phyloP scores from a whole-genome alignment of 2,797 vertebrate species.

The Myotis vivesi region DNA sequence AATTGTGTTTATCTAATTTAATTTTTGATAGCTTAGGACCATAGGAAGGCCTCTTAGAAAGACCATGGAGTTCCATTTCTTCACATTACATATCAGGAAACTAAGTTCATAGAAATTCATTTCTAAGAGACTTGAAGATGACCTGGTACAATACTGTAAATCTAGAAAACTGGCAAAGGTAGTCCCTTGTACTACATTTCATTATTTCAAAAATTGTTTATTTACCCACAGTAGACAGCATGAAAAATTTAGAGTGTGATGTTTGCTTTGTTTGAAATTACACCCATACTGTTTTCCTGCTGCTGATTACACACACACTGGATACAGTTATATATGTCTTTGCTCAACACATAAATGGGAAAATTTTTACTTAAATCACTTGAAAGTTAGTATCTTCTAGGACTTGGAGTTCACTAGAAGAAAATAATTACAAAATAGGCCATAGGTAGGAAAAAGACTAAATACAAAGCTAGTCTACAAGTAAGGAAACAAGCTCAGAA shows the following conservation, averaged over 20 bases:
- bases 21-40: neutral
- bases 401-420: neutral
- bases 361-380: neutral
- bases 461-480: neutral
- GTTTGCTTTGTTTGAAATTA: neutral
- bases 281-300: neutral
- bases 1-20: neutral
- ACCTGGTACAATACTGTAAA: neutral
- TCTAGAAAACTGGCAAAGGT: neutral
- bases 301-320: neutral
- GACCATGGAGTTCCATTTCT: neutral
- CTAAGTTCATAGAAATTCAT: constrained; percentile 5
- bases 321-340: neutral
- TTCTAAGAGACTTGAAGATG: constrained; percentile 6
- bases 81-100: neutral
- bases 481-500: constrained; percentile 11
- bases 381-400: constrained; percentile 32
- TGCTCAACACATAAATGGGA: neutral
- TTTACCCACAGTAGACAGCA: neutral
- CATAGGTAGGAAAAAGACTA: neutral
- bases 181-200: neutral
- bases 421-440: neutral
- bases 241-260: constrained; percentile 10
- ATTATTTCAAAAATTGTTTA: constrained; percentile 10
- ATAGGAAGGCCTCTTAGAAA: neutral